These are phyloP conservation scores for Gymnothorax javanicus DNA, from an alignment of 2,797 vertebrate species.

Conservation along the genomic window DNA sequence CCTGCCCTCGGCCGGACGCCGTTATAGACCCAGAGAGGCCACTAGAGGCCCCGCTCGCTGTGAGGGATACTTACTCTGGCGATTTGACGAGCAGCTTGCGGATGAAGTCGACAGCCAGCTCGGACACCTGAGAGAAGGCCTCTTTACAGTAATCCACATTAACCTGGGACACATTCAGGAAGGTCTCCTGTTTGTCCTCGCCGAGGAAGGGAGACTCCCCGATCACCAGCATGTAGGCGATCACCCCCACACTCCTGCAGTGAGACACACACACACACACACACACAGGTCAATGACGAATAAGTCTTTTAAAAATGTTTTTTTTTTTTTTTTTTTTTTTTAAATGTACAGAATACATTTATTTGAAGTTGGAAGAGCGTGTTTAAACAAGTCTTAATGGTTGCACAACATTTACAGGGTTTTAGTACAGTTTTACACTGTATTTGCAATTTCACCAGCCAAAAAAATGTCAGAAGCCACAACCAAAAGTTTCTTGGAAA, in stretches of 20 bases:
- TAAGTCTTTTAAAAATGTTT: no score
- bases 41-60: neutral
- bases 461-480: no score
- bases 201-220: slow-evolving; percentile 92
- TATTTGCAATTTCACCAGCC: no score
- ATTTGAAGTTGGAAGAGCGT: no score
- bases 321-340: no score
- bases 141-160: slow-evolving; percentile 88
- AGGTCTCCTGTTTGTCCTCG: slow-evolving; percentile 91
- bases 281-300: no score
- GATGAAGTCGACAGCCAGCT: slow-evolving; percentile 90
- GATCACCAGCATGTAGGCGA: slow-evolving; percentile 93
- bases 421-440: no score
- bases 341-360: no score
- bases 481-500: no score
- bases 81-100: slow-evolving; percentile 89
- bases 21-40: no score
- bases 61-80: slow-evolving; percentile 83
- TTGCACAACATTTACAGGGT: no score
- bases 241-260: slow-evolving; percentile 89
- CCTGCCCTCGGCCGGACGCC: neutral
- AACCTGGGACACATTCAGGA: slow-evolving; percentile 19
- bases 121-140: slow-evolving; percentile 83
- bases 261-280: slow-evolving; percentile 51
- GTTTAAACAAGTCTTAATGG: no score